Evolutionary conservation across 2,113 vertebrate genomes (phyloP).

Genomic region (Alethe diademata): DNA sequence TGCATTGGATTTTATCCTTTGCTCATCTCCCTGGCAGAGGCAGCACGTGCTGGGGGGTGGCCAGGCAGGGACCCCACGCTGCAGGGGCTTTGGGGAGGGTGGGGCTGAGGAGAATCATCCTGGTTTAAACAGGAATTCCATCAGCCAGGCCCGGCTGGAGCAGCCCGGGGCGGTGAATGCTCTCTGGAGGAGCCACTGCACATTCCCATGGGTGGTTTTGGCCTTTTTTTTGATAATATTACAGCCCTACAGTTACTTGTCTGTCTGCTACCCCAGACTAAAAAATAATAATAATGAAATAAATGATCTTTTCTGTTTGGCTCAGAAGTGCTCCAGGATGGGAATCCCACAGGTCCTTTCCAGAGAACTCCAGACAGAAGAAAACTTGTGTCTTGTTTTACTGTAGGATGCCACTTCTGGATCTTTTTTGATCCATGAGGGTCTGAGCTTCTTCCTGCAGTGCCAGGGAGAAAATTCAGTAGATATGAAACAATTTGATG

Average conservation of each 20-base stretch:
- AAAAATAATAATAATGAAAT: not conserved
- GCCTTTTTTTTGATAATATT: not conserved
- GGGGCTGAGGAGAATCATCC: not conserved
- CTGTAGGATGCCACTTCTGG: not conserved
- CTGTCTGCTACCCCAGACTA: not conserved
- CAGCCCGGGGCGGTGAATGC: accelerated
- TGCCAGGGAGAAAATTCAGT: not conserved
- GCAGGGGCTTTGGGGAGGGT: accelerated
- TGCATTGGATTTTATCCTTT: not conserved
- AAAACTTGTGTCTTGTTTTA: not conserved
- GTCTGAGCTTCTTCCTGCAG: not conserved
- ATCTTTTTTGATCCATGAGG: not conserved
- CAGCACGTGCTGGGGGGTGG: not conserved
- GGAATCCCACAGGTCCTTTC: not conserved
- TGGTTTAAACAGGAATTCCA: not conserved
- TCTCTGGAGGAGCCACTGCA: accelerated
- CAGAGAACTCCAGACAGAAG: not conserved
- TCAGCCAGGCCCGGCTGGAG: accelerated
- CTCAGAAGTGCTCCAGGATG: not conserved
- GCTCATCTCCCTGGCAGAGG: not conserved
- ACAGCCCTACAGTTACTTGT: not conserved
- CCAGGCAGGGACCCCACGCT: not conserved
- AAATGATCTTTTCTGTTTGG: not conserved
- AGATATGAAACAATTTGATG: slow-evolving; percentile 2
- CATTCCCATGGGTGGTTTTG: not conserved